These are phyloP conservation scores for Adela reaumurella DNA, from an alignment of 2,888 invertebrate genomes.

Conservation along the genomic window DNA sequence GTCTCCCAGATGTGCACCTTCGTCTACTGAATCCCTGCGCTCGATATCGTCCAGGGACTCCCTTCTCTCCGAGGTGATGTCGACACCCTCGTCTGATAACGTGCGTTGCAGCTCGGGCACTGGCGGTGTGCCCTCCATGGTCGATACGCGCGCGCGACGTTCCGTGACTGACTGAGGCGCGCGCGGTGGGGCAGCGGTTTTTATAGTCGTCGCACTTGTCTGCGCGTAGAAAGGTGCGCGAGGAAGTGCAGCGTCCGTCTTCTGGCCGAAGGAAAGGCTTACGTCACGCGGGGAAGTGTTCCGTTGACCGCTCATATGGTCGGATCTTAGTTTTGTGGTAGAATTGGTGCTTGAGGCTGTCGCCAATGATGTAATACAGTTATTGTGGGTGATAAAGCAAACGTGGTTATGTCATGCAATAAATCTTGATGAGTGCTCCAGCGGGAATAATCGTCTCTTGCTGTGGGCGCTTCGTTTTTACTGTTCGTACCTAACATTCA, in stretches of 20 bases:
- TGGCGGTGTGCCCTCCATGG: constrained; percentile 17
- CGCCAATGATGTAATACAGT: no score
- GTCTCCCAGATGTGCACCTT: constrained; percentile 59
- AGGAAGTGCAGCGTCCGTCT: constrained; percentile 20
- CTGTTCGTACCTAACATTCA: no score
- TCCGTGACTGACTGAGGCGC: constrained; percentile 42
- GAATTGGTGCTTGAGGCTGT: no score
- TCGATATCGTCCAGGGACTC: constrained; percentile 46
- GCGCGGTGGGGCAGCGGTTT: constrained; percentile 32
- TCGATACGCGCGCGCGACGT: constrained; percentile 31
- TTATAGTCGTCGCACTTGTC: constrained; percentile 31
- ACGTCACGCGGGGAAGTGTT: not conserved
- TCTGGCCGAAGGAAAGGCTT: not conserved
- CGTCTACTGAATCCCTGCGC: constrained; percentile 52
- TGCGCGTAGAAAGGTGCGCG: constrained; percentile 31
- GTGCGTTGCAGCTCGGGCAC: constrained; percentile 18
- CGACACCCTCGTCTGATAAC: no score
- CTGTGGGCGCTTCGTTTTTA: no score
- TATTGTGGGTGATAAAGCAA: no score
- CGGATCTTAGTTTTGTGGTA: no score
- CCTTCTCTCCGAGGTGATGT: constrained; percentile 24
- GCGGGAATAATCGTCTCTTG: no score
- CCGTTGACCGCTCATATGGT: not conserved
- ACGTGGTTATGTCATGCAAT: no score
- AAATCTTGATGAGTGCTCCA: no score